Evolutionary conservation across 2,797 vertebrate species (phyloP), one percentile per base, ranked within the genome.

Genomic region (Lepus oiostolus): DNA sequence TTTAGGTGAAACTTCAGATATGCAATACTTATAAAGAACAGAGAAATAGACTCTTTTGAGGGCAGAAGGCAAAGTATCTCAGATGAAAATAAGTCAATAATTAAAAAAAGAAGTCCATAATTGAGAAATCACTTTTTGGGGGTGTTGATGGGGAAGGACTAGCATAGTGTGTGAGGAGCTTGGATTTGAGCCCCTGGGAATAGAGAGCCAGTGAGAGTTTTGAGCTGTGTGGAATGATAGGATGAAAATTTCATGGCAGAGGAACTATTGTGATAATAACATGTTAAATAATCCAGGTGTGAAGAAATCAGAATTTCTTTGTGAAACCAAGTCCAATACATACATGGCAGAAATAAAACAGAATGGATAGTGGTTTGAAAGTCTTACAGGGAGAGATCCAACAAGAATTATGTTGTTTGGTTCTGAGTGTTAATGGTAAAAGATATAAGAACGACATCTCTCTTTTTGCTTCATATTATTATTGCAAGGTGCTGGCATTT

Each of bases 341-440:
- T 91, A 70, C 22, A 70, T 19, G 38, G 47, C 91, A 95, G 85
- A 91, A 88, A 89, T 75, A 87, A 92, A 95, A 75, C 22, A 88
- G 50, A 83, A n/a, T 74, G 50, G 30, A 32, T 75, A 13, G 5
- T 65, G 1, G 32, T 85, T 81, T 96, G 32, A 91, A 94, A 90
- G 22, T 92, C 17, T 88, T 47, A 1, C 11, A 38, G 38, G 67
- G 30, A 94, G 79, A 95, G 30, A 85, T 79, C 63, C 17, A 74
- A 52, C 1, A 88, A 82, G 63, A 90, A 76, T 85, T 67, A 7
- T 86, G 32, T 7, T 26, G 11, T 82, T 90, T 91, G 88, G 21
- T 92, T 72, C 28, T 52, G 30, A 70, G 17, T 32, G 1, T 72
- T 84, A 42, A 11, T 75, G 24, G 30, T 52, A 24, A 95, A 42